Evolutionary conservation across 1,140 invertebrate species (phyloP).

Genomic region (Harlomillsia oculata): DNA sequence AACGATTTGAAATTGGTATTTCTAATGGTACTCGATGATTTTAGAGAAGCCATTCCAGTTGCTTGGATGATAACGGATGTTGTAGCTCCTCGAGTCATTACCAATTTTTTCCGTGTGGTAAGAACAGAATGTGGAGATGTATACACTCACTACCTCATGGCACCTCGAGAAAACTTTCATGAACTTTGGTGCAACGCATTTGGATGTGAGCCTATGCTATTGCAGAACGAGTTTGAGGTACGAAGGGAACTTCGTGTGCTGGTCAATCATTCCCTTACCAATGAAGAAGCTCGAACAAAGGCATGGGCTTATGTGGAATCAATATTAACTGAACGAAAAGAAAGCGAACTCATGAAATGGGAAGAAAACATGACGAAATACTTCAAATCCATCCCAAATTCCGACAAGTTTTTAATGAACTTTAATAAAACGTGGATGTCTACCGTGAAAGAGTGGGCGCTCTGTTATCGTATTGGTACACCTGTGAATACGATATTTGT

Average conservation of each 20-base stretch:
- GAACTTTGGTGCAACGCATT: conserved; percentile 18
- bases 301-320: conserved; percentile 11
- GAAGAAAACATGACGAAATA: neutral
- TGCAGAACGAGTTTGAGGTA: conserved; percentile 15
- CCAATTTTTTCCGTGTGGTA: conserved; percentile 13
- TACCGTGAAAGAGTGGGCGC: conserved; percentile 17
- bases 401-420: conserved; percentile 2
- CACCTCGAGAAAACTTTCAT: conserved; percentile 8
- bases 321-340: neutral
- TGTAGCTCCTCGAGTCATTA: conserved; percentile 3
- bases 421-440: conserved; percentile 19
- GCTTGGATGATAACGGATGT: conserved; percentile 25
- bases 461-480: conserved; percentile 2
- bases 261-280: conserved; percentile 15
- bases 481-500: conserved; percentile 16
- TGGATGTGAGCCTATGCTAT: conserved; percentile 5
- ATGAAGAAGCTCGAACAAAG: neutral
- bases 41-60: conserved; percentile 21
- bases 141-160: conserved; percentile 11
- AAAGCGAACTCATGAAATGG: neutral
- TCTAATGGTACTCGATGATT: conserved; percentile 27
- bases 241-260: conserved; percentile 11
- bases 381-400: neutral
- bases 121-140: conserved; percentile 16
- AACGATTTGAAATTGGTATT: conserved; percentile 21